Base-by-base conservation (phyloP, 2,888 invertebrate genomes). In the Agonum fuliginosum region DNA sequence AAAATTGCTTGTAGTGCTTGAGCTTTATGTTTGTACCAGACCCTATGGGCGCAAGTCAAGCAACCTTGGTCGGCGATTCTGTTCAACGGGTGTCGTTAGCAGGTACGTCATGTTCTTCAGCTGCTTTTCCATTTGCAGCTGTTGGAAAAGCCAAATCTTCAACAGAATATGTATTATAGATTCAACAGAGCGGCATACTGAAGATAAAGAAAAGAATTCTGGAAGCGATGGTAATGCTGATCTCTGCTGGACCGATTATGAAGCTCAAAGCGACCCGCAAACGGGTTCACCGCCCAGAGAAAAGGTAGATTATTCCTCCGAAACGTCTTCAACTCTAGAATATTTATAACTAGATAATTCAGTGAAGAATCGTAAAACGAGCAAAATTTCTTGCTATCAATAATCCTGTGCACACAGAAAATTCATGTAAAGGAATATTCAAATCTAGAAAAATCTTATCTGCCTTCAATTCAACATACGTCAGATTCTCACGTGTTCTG, bases 241-340 rank as follows among this genome's bases (percentile, higher is more conserved):
- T 80, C 70, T 87, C 2, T 86, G 88, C 82, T 91, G 91, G 87
- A 91, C 92, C 24, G 92, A 93, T 86, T 91, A 91, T 78, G 93
- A 93, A 84, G 91, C 90, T 30, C 92, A 92, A 78, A 91, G 91
- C 70, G 92, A 93, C 84, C 90, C 91, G 46, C 91, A 88, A 83
- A 87, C 87, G 78, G 88, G 86, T 46, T 91, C 88, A 82, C 92
- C 88, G 81, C 90, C 90, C 46, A 85, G 89, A 41, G 89, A 90
- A 79, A 88, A 88, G 80, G 86, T 87, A 62, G 83, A 79, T 17
- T 48, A 10, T 20, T 34, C n/a, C n/a, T n/a, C n/a, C n/a, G n/a
- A n/a, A n/a, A n/a, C n/a, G n/a, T n/a, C n/a, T n/a, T n/a, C n/a
- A n/a, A n/a, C n/a, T n/a, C n/a, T n/a, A n/a, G n/a, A n/a, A n/a